Evolutionary conservation across 2,888 invertebrate genomes (phyloP).

Genomic region (Tachina fera): DNA sequence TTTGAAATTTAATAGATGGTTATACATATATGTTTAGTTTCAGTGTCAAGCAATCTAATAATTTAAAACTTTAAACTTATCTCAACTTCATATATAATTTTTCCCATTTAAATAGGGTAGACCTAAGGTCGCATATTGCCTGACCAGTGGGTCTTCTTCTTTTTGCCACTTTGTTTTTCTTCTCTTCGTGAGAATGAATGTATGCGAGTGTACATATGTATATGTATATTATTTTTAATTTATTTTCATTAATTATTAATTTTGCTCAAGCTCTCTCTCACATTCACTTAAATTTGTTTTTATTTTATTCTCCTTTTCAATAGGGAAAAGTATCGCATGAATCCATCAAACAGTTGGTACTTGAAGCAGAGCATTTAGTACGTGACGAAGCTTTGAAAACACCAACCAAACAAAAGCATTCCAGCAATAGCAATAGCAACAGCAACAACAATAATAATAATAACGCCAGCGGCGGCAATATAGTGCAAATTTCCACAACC

Average conservation of each 20-base stretch:
- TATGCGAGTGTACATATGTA: background rate
- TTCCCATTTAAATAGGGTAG: conserved; percentile 3
- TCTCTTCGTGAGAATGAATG: background rate
- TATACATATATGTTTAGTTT: too few species aligned
- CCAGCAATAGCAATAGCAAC: conserved; percentile 57
- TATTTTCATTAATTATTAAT: conserved; percentile 54
- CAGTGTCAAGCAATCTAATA: background rate
- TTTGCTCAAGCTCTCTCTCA: conserved; percentile 44
- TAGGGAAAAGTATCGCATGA: conserved; percentile 84
- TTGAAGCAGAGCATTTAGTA: conserved; percentile 91
- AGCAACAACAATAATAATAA: conserved; percentile 75
- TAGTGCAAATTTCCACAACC: conserved; percentile 81
- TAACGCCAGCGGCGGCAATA: conserved; percentile 57
- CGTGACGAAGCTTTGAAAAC: conserved; percentile 83
- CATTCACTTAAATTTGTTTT: conserved; percentile 28
- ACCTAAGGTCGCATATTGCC: conserved; percentile 10
- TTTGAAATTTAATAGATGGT: too few species aligned
- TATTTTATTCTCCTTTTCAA: conserved; percentile 43
- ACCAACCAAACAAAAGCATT: conserved; percentile 81
- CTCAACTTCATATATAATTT: background rate
- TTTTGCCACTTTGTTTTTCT: conserved; percentile 16
- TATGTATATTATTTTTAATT: conserved; percentile 19
- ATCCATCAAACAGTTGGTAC: conserved; percentile 89
- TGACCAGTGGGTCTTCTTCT: conserved; percentile 1
- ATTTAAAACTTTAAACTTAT: background rate